Evolutionary conservation across 2,888 invertebrate genomes (phyloP), one percentile per base, ranked within the genome.

Genomic region (Anthophora plumipes): DNA sequence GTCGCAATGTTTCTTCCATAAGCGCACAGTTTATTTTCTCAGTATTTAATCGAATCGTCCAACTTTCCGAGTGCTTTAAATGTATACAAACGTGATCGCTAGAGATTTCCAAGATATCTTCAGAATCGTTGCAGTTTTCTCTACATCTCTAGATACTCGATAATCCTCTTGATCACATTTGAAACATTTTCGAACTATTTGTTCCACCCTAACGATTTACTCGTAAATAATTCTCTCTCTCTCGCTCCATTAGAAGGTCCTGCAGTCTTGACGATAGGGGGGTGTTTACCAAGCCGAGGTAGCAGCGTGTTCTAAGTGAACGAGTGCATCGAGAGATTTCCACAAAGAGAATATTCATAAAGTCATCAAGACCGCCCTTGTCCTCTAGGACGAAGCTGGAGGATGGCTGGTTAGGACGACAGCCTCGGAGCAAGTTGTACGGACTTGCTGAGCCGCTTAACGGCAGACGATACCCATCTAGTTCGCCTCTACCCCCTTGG

Each of bases 321-420:
- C 83, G 85, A 87, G 86, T 85, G 86, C 87, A 86, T 77, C 85
- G 77, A 78, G 81, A 81, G 71, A 83, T 70, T 70, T 66, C 60
- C 70, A 86, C 89, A 90, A 86, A 90, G 88, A 84, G 90, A 90
- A 90, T 90, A 90, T 90, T 90, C 88, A 89, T 89, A 90, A 90
- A 90, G 88, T 82, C 83, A 67, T 77, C 81, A 78, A 78, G 76
- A 75, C 66, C 80, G 66, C 71, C 77, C 69, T 79, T 84, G 77
- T 87, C 81, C 85, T 86, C 76, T 71, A 77, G 77, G 82, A 64
- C 77, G 76, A 41, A 31, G 67, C 12, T 14, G 46, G 50, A 59
- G 31, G 59, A 69, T 14, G 52, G 74, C n/a, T 12, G 22, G 50
- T 50, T 48, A 54, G 50, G 59, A 54, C 64, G 59, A 66, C 64